A percentile compares a stretch with the other conserved stretches of the same genome.
Conservation (phyloP, 2,113 vertebrate species). For the Oncorhynchus tshawytscha region DNA sequence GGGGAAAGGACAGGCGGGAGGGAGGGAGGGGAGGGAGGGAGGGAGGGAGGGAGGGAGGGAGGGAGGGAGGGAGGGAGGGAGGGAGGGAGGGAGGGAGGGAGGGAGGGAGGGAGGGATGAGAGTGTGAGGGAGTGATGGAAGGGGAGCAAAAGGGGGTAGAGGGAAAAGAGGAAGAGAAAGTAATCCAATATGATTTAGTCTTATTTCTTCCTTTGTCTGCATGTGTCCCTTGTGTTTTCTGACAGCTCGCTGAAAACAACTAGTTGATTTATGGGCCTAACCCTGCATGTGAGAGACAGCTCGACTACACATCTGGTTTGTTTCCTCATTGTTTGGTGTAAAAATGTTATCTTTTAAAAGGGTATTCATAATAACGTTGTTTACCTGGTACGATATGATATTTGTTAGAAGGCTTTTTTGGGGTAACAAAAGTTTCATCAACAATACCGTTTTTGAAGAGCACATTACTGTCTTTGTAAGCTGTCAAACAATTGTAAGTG, state of each 20-base stretch:
- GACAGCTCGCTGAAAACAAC: slow-evolving; percentile 27
- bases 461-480: too few species aligned
- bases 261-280: slow-evolving; percentile 26
- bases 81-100: background rate
- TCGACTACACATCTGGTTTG: slow-evolving; percentile 20
- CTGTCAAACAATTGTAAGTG: too few species aligned
- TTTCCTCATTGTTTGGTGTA: slow-evolving; percentile 16
- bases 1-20: too few species aligned
- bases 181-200: slow-evolving; percentile 14
- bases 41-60: background rate
- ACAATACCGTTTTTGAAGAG: background rate
- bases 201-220: slow-evolving; percentile 1
- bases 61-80: background rate
- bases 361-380: background rate
- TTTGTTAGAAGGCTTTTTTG: background rate
- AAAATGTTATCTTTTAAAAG: background rate
- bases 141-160: background rate
- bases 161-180: background rate
- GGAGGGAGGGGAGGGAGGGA: too few species aligned
- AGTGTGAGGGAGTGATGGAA: too few species aligned
- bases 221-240: slow-evolving; percentile 22
- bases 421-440: background rate
- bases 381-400: background rate
- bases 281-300: slow-evolving; percentile 16
- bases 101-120: background rate